Conservation (phyloP, 2,113 vertebrate genomes). For the Melanotaenia duboulayi region DNA sequence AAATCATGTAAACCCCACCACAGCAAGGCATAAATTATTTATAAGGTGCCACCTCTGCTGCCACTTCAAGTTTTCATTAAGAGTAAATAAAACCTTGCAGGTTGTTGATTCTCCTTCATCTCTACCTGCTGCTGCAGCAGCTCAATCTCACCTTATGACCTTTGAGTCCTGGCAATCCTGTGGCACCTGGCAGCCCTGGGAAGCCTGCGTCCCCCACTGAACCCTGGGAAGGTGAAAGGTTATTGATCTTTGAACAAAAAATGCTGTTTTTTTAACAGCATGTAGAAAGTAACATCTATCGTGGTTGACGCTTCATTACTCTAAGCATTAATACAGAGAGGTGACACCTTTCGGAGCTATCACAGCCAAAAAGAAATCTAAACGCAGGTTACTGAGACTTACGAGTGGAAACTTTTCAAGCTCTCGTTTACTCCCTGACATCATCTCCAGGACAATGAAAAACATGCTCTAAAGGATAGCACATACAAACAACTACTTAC, state of each 20-base stretch:
- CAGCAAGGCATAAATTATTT: conserved; percentile 52
- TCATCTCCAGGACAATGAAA: background rate
- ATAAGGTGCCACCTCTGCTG: conserved; percentile 9
- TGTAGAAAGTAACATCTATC: background rate
- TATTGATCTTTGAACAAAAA: background rate
- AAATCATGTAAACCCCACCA: conserved; percentile 38
- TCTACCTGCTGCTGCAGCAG: background rate
- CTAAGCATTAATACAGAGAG: too few species aligned
- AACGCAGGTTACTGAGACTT: conserved; percentile 13
- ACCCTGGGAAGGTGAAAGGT: conserved; percentile 62
- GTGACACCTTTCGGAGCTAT: too few species aligned
- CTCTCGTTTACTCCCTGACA: background rate
- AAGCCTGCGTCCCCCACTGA: conserved; percentile 69
- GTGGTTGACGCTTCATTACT: background rate
- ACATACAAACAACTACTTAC: conserved; percentile 16
- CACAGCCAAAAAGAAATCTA: background rate
- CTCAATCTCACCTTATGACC: conserved; percentile 77
- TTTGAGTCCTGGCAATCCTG: conserved; percentile 80
- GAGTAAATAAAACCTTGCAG: conserved; percentile 19
- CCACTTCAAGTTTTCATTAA: conserved; percentile 21
- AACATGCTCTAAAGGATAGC: conserved; percentile 1
- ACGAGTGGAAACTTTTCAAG: conserved; percentile 16
- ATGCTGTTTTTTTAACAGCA: background rate
- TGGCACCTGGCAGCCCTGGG: conserved; percentile 69
- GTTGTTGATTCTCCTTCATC: conserved; percentile 2